A percentile compares a stretch with the other conserved stretches of the same genome.
These are phyloP conservation scores for Danio tinwini DNA, from an alignment of 2,797 vertebrate genomes.

Conservation along the genomic window DNA sequence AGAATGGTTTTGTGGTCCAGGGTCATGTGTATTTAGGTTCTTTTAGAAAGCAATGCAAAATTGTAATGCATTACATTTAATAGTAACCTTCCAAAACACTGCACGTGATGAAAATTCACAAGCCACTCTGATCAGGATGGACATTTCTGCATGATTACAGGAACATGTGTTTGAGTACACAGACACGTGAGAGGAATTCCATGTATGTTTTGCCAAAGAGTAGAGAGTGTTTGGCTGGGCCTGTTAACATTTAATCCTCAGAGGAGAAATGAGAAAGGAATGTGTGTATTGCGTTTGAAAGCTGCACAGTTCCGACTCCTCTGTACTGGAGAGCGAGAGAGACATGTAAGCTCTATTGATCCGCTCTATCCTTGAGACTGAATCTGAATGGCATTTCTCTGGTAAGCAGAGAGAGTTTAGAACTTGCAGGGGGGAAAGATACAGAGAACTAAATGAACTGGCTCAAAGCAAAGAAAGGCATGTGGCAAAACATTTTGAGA, in stretches of 20 bases:
- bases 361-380: constrained; percentile 25
- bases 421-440: constrained; percentile 6
- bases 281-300: constrained; percentile 33
- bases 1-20: no score
- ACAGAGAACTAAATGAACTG: background rate
- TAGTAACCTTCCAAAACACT: no score
- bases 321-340: constrained; percentile 16
- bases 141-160: constrained; percentile 10
- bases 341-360: constrained; percentile 44
- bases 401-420: constrained; percentile 30
- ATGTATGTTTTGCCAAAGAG: constrained; percentile 22
- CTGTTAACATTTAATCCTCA: constrained; percentile 35
- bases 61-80: no score
- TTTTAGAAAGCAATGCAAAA: no score
- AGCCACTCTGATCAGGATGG: background rate
- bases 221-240: constrained; percentile 18
- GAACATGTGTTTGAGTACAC: constrained; percentile 4
- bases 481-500: background rate
- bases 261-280: constrained; percentile 16
- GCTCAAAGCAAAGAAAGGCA: background rate
- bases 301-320: constrained; percentile 30
- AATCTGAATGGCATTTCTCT: constrained; percentile 50
- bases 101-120: constrained; percentile 13
- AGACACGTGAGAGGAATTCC: constrained; percentile 32
- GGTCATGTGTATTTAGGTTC: no score